Percentiles rank a stretch among this genome's conserved stretches.
These are phyloP conservation scores for Synanthedon tipuliformis DNA, from an alignment of 2,888 invertebrate species.

Conservation along the genomic window DNA sequence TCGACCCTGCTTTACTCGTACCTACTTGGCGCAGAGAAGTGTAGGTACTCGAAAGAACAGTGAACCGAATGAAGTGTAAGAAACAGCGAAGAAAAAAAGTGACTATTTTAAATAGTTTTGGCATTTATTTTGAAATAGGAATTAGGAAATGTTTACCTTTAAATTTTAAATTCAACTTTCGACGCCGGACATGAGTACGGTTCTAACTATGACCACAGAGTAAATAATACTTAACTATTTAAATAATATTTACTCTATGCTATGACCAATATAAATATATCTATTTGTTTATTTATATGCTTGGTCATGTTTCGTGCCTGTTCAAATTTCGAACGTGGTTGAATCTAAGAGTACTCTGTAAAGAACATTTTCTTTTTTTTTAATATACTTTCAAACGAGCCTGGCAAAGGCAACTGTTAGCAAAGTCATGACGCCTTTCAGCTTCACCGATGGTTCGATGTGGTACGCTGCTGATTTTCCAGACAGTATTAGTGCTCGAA, in stretches of 20 bases:
- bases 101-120: background rate
- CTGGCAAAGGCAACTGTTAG: slow-evolving; percentile 52
- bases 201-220: no score
- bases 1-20: background rate
- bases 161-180: no score
- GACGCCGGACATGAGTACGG: no score
- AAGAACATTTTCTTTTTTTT: background rate
- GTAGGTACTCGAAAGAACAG: background rate
- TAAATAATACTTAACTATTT: no score
- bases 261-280: no score
- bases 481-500: slow-evolving; percentile 71
- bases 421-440: slow-evolving; percentile 45
- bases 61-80: background rate
- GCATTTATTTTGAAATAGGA: background rate
- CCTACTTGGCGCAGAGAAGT: background rate
- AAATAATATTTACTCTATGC: no score
- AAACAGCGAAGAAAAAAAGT: no score
- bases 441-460: slow-evolving; percentile 28
- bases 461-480: slow-evolving; percentile 67
- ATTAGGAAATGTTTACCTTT: background rate
- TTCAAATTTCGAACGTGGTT: no score
- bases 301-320: no score
- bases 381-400: slow-evolving; percentile 35
- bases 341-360: background rate
- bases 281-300: no score